A percentile compares a stretch with the other conserved stretches of the same genome.
Conservation (phyloP, 2,113 vertebrate genomes). For the Penelope pileata region DNA sequence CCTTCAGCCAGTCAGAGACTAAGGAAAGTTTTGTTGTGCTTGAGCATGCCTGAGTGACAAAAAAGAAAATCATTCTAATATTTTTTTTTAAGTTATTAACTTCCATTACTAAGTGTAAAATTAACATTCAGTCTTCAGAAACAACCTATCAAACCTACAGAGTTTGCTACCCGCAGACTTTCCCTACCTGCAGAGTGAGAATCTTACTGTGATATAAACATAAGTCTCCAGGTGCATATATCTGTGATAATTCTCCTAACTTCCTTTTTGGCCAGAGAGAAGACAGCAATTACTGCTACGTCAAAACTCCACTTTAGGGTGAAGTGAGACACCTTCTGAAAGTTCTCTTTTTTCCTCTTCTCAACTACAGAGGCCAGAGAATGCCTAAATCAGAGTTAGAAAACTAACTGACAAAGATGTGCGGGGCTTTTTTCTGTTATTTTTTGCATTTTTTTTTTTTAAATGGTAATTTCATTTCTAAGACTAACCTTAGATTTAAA, state of each 20-base stretch:
- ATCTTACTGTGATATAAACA: not conserved
- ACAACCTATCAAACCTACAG: not conserved
- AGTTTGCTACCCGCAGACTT: too few relatives aligned
- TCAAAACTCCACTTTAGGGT: not conserved
- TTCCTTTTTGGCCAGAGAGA: not conserved
- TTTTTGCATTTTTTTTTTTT: not conserved
- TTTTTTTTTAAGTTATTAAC: not conserved
- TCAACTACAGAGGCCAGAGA: not conserved
- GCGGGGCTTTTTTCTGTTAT: too few relatives aligned
- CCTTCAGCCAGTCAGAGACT: slow-evolving; percentile 89
- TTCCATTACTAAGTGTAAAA: not conserved
- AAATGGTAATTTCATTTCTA: not conserved
- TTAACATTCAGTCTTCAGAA: not conserved
- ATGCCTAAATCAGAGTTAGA: not conserved
- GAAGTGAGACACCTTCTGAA: not conserved
- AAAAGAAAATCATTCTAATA: not conserved
- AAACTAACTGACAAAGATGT: not conserved
- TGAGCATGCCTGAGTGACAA: slow-evolving; percentile 82
- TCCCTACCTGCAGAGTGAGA: not conserved
- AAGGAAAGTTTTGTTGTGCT: slow-evolving; percentile 78
- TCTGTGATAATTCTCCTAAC: not conserved
- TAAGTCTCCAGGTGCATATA: not conserved
- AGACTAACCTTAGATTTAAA: not conserved
- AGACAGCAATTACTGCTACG: not conserved
- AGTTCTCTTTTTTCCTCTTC: not conserved